phyloP scores from a whole-genome alignment of 2,797 vertebrate genomes.

The Todus mexicanus region DNA sequence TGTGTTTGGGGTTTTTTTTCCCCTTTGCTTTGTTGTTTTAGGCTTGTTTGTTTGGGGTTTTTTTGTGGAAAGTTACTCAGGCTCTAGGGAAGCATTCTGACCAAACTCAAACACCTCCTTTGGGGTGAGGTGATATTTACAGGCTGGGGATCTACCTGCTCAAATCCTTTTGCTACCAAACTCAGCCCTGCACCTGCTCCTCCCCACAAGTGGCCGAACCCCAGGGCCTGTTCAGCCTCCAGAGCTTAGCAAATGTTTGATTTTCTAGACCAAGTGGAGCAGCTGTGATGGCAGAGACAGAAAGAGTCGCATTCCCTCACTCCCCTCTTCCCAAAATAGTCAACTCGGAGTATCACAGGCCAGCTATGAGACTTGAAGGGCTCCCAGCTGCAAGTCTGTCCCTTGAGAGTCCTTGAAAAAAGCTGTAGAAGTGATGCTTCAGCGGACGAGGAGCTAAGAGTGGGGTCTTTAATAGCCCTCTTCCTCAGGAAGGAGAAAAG shows the following conservation, averaged over 20 bases:
- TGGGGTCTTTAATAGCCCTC: not conserved
- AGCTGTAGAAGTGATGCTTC: not conserved
- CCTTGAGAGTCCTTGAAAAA: not conserved
- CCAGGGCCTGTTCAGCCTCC: not conserved
- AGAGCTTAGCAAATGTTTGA: not conserved
- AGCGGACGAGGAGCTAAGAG: not conserved
- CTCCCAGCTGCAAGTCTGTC: slow-evolving; percentile 40
- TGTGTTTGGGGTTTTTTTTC: not conserved
- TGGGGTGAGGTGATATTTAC: not conserved
- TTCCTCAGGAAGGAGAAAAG: not conserved
- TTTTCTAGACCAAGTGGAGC: not conserved
- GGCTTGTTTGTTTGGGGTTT: not conserved
- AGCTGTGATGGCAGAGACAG: not conserved
- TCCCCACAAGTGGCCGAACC: not conserved
- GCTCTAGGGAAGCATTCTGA: not conserved
- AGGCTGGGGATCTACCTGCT: not conserved
- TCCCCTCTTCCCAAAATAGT: slow-evolving; percentile 35
- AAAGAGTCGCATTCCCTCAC: not conserved
- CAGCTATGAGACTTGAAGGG: slow-evolving; percentile 20
- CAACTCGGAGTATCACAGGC: not conserved
- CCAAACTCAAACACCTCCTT: not conserved
- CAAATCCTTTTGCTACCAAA: not conserved
- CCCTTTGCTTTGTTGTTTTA: no score
- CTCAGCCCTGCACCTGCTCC: not conserved
- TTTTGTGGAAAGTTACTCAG: not conserved